These are phyloP conservation scores for Callinectes sapidus DNA, from an alignment of 2,888 invertebrate genomes.

Conservation along the genomic window DNA sequence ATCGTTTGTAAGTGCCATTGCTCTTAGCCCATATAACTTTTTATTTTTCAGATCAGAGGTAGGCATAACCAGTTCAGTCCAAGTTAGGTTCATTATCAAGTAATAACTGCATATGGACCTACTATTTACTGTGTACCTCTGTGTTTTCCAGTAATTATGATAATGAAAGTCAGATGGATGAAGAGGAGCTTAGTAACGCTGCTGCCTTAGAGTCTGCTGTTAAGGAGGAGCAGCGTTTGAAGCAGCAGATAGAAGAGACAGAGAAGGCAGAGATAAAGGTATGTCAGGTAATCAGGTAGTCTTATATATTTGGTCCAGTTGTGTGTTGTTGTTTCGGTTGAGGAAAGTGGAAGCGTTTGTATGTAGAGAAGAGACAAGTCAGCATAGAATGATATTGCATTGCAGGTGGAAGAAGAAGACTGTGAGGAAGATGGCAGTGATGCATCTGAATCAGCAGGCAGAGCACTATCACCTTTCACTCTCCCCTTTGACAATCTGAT, in stretches of 20 bases:
- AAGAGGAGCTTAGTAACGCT: slow-evolving; percentile 79
- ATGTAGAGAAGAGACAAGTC: background rate
- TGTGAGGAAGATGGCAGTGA: slow-evolving; percentile 62
- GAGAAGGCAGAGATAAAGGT: slow-evolving; percentile 75
- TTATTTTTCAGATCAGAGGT: background rate
- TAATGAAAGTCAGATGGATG: slow-evolving; percentile 75
- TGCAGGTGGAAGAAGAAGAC: slow-evolving; percentile 54
- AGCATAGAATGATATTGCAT: background rate
- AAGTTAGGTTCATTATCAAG: background rate
- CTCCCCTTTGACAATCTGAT: slow-evolving; percentile 54
- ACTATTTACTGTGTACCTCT: background rate
- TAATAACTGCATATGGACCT: background rate
- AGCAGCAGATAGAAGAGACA: slow-evolving; percentile 79
- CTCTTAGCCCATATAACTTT: no score
- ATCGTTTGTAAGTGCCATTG: no score
- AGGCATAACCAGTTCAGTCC: background rate
- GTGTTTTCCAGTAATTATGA: slow-evolving; percentile 60
- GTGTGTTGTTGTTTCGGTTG: background rate
- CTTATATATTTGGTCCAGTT: no score
- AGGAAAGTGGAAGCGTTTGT: background rate
- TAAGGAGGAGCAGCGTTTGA: slow-evolving; percentile 80
- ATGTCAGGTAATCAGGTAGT: background rate
- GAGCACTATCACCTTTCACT: slow-evolving; percentile 50
- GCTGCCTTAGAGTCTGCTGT: slow-evolving; percentile 78
- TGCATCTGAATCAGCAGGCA: slow-evolving; percentile 42